Conservation (phyloP, 2,888 invertebrate genomes). For the Microplitis manilae region DNA sequence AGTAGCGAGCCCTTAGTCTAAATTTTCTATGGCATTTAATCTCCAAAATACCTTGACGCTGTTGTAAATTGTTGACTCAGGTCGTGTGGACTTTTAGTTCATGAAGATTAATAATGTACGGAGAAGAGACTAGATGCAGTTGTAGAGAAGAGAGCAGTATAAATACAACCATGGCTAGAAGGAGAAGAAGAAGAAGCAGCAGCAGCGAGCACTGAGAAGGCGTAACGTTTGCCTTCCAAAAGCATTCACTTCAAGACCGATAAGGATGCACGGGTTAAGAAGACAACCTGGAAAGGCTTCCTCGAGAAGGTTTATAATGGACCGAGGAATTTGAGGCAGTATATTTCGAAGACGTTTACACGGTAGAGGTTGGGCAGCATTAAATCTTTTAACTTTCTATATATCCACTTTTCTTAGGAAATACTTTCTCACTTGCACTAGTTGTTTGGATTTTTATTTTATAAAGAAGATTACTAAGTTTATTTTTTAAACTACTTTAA, state of each 20-base stretch:
- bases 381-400: constrained; percentile 49
- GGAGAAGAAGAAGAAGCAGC: constrained; percentile 2
- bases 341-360: constrained; percentile 55
- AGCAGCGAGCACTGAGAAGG: constrained; percentile 22
- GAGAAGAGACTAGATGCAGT: not conserved
- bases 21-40: not conserved
- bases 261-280: constrained; percentile 35
- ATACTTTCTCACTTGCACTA: constrained; percentile 47
- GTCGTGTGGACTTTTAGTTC: not conserved
- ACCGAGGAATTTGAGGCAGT: constrained; percentile 49
- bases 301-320: constrained; percentile 50
- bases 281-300: constrained; percentile 44
- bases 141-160: not conserved
- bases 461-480: constrained; percentile 20
- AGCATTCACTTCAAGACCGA: constrained; percentile 21
- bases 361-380: constrained; percentile 53
- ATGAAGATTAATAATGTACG: constrained; percentile 16
- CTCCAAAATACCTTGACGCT: not conserved
- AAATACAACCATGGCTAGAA: not conserved
- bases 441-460: constrained; percentile 35
- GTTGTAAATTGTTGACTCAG: constrained; percentile 10
- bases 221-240: constrained; percentile 23
- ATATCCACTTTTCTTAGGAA: constrained; percentile 33
- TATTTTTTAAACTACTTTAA: not conserved
- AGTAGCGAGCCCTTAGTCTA: too few species aligned